Conservation (phyloP, 2,888 invertebrate species). For the Erebia ligea region DNA sequence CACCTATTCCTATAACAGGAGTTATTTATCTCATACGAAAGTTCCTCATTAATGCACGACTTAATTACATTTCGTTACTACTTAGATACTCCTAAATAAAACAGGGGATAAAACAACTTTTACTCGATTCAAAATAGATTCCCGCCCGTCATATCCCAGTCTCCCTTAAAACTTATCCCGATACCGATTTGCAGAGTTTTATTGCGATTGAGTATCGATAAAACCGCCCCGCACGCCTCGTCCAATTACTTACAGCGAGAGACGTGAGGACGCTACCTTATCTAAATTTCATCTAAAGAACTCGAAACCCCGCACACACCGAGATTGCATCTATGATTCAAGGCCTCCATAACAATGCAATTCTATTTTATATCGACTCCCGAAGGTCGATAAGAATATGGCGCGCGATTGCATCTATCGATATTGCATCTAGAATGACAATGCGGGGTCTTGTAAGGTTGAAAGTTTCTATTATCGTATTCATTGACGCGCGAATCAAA, state of each 20-base stretch:
- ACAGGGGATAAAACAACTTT: slow-evolving; percentile 3
- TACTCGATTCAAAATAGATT: slow-evolving; percentile 21
- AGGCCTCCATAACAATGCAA: slow-evolving; percentile 46
- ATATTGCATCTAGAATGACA: slow-evolving; percentile 36
- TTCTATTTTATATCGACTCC: slow-evolving; percentile 64
- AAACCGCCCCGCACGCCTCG: slow-evolving; percentile 59
- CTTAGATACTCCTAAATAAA: neutral
- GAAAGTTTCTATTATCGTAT: slow-evolving; percentile 29
- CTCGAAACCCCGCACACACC: slow-evolving; percentile 36
- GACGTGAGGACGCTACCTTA: slow-evolving; percentile 58
- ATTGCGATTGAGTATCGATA: slow-evolving; percentile 78
- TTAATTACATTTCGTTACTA: slow-evolving; percentile 1
- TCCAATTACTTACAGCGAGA: slow-evolving; percentile 77
- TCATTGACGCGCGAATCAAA: slow-evolving; percentile 24
- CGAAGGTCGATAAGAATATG: slow-evolving; percentile 57
- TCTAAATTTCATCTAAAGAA: slow-evolving; percentile 77
- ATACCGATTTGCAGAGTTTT: slow-evolving; percentile 68
- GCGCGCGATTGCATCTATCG: slow-evolving; percentile 49
- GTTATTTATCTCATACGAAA: too few species aligned
- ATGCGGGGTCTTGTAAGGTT: slow-evolving; percentile 30
- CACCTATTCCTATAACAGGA: too few species aligned
- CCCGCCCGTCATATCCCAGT: slow-evolving; percentile 33
- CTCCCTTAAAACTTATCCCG: slow-evolving; percentile 46
- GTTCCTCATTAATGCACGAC: neutral
- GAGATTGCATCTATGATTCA: slow-evolving; percentile 39